A percentile compares a stretch with the other conserved stretches of the same genome.
These are phyloP conservation scores for Drosophila tsacasi DNA, from an alignment of 1,140 invertebrate genomes.

Conservation along the genomic window DNA sequence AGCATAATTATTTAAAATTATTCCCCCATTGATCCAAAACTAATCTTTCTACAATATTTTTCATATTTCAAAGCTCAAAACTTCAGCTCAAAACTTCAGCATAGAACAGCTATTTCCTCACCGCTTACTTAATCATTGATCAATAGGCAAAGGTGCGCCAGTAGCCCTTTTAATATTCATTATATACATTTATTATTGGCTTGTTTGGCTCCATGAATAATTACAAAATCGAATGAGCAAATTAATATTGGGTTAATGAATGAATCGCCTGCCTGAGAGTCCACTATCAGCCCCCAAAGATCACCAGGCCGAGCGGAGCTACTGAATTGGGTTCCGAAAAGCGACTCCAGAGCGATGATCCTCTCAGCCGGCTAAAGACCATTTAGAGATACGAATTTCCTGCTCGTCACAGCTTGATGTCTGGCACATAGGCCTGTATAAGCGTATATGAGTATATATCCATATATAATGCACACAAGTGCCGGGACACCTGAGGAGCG, in stretches of 20 bases:
- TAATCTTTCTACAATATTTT: too few species aligned
- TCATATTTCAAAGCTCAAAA: not conserved
- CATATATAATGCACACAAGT: constrained; percentile 51
- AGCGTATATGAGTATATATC: constrained; percentile 16
- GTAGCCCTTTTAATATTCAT: constrained; percentile 23
- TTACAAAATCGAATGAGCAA: constrained; percentile 27
- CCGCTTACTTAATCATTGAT: not conserved
- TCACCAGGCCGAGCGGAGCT: constrained; percentile 10
- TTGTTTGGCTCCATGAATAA: constrained; percentile 33
- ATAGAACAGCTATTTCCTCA: not conserved
- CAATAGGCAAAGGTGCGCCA: not conserved
- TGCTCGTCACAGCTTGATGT: constrained; percentile 74
- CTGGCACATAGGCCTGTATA: constrained; percentile 26
- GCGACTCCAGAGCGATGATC: constrained; percentile 7
- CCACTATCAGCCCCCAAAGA: constrained; percentile 1
- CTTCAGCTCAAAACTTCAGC: not conserved
- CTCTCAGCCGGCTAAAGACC: constrained; percentile 15
- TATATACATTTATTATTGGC: constrained; percentile 13
- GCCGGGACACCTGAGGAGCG: constrained; percentile 62
- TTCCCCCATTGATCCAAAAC: not conserved
- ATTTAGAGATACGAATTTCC: constrained; percentile 38
- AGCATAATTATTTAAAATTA: not conserved
- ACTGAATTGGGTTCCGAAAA: constrained; percentile 21
- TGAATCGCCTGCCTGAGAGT: constrained; percentile 8
- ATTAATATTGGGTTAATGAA: constrained; percentile 38